A percentile compares a stretch with the other conserved stretches of the same genome.
Conservation (phyloP, 2,888 invertebrate genomes). For the Fragum sueziense region DNA sequence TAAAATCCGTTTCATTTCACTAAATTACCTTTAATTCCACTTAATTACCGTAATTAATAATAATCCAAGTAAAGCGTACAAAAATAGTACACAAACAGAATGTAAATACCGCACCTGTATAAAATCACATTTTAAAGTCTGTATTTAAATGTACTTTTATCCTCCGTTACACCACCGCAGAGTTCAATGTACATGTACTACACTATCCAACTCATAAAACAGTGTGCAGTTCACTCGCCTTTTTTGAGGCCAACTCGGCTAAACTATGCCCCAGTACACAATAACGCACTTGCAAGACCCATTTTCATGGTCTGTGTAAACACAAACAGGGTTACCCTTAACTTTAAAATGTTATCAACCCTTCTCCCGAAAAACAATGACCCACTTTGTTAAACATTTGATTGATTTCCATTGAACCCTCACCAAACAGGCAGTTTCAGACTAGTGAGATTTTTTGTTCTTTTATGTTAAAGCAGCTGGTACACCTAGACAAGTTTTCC, state of each 20-base stretch:
- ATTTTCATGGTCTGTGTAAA: conserved; percentile 20
- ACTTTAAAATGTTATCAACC: too few relatives aligned
- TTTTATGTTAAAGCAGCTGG: too few relatives aligned
- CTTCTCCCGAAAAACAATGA: too few relatives aligned
- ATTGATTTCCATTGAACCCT: too few relatives aligned
- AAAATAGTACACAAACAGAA: too few relatives aligned
- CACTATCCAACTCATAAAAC: neutral
- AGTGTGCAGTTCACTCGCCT: neutral
- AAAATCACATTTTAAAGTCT: neutral
- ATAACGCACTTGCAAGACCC: conserved; percentile 13
- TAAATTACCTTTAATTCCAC: neutral
- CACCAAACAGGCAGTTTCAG: too few relatives aligned
- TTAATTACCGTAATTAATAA: too few relatives aligned
- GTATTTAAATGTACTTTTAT: neutral
- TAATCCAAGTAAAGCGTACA: neutral
- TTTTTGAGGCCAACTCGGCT: neutral
- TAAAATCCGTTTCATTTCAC: neutral
- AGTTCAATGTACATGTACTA: neutral
- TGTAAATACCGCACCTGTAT: neutral
- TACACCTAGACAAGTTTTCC: too few relatives aligned
- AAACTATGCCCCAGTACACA: conserved; percentile 6
- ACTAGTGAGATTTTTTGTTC: too few relatives aligned
- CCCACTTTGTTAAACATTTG: too few relatives aligned
- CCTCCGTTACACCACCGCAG: too few relatives aligned
- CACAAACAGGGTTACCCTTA: neutral